These are phyloP conservation scores for Lepus townsendii DNA, from an alignment of 2,797 vertebrate genomes.

Conservation along the genomic window DNA sequence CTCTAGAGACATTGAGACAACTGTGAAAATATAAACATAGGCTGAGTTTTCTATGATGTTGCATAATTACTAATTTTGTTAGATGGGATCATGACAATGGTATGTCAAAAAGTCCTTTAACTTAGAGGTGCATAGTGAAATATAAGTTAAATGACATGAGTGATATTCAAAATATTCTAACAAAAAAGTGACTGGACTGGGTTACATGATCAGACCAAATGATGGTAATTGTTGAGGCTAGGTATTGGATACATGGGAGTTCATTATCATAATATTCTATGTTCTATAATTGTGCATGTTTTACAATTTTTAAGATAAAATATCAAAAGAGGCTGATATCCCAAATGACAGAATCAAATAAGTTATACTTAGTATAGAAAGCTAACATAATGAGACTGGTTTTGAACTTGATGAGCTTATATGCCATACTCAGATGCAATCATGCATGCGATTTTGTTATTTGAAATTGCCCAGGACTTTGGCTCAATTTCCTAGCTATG, in stretches of 20 bases:
- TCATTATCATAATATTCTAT: not conserved
- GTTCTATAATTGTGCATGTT: not conserved
- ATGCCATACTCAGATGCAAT: not conserved
- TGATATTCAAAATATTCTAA: not conserved
- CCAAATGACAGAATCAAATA: not conserved
- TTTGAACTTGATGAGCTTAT: not conserved
- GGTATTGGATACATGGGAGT: not conserved
- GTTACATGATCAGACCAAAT: not conserved
- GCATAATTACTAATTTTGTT: conserved; percentile 39
- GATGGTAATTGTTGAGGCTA: not conserved
- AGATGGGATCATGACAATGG: not conserved
- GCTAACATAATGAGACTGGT: conserved; percentile 7
- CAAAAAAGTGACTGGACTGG: not conserved
- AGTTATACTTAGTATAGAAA: not conserved
- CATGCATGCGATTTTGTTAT: conserved; percentile 35
- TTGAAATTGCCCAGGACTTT: conserved; percentile 53
- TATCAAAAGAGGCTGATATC: not conserved
- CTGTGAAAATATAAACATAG: conserved; percentile 19
- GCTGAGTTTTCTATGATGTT: not conserved
- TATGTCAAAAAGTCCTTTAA: not conserved
- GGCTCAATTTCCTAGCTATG: conserved; percentile 24
- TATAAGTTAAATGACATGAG: not conserved
- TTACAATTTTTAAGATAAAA: not conserved
- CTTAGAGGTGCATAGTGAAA: not conserved
- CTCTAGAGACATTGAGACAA: not conserved